Base-by-base conservation (phyloP, 2,113 vertebrate species). In the Mormyrus lacerda region DNA sequence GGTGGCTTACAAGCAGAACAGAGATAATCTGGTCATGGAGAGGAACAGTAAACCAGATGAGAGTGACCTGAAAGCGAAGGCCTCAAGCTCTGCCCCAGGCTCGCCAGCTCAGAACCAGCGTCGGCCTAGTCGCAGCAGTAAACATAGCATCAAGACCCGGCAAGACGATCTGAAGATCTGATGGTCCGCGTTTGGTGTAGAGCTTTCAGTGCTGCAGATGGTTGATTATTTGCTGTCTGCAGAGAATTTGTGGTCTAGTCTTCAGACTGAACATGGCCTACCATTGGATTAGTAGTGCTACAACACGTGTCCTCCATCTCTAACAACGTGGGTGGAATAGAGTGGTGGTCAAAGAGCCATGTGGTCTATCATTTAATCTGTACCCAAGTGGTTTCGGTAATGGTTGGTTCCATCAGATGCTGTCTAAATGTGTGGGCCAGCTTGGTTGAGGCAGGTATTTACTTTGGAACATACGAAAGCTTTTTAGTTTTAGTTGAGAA, bases 1-100 rank as follows among this genome's bases (percentile, higher is more conserved):
- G 58, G 95, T 88, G 2, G 95, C 94, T 50, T 93, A 95, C 92
- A 96, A 96, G 91, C 96, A 97, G 92, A 97, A 97, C 93, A 93
- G 94, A 65, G 95, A 96, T 89, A 97, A 96, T 82, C 92, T 96
- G 92, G 95, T 96, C 0, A 94, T 95, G 50, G 95, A 96, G 91
- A 94, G 92, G 87, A 94, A 94, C 88, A 93, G 94, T 2, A 94
- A 94, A 93, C 87, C 90, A 0, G 94, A 96, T 11, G 91, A 84
- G 61, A 91, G 90, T 0, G 94, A 95, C 4, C 58, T 31, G 17
- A 91, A 91, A 58, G 93, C 90, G 55, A 94, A 93, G 91, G 87
- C 50, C 0, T 92, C 94, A 5, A 92, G 44, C n/a, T 90, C 94
- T 0, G 91, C 89, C 31, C 92, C 91, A 0, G 94, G 94, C 5